Evolutionary conservation across 2,797 vertebrate genomes (phyloP).

Genomic region (Lateolabrax maculatus): DNA sequence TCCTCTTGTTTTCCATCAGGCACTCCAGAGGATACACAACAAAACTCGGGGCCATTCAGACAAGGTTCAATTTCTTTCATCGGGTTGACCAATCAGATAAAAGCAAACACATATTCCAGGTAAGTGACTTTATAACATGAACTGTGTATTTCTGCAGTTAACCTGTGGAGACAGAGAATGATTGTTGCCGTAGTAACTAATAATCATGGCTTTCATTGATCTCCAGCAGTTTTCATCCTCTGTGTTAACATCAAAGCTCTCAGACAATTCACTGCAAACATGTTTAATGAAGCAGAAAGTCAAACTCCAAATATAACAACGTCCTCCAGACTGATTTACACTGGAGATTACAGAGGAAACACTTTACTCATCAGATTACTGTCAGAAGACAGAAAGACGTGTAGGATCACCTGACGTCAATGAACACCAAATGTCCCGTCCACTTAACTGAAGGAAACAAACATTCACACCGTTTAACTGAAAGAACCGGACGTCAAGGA

Average conservation of each 20-base stretch:
- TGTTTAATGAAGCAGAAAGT: slow-evolving; percentile 31
- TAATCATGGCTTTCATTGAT: slow-evolving; percentile 3
- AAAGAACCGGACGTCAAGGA: too few relatives aligned
- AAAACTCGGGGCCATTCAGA: too few relatives aligned
- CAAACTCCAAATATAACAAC: slow-evolving; percentile 35
- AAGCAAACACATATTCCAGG: background rate
- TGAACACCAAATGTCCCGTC: too few relatives aligned
- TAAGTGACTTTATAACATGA: background rate
- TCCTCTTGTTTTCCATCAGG: too few relatives aligned
- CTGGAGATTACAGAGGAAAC: slow-evolving; percentile 40
- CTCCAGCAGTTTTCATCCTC: slow-evolving; percentile 37
- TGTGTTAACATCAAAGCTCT: slow-evolving; percentile 29
- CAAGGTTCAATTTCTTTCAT: too few relatives aligned
- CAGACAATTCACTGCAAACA: slow-evolving; percentile 17
- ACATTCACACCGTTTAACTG: background rate
- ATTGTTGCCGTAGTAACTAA: slow-evolving; percentile 29
- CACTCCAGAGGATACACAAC: too few relatives aligned
- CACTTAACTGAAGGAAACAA: background rate
- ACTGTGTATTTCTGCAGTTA: background rate
- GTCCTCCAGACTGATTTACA: slow-evolving; percentile 46
- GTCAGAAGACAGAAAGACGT: background rate
- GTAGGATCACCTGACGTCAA: too few relatives aligned
- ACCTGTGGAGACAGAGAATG: background rate
- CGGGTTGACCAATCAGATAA: background rate
- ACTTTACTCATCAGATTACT: background rate